Percentiles rank a stretch among this genome's conserved stretches.
These are phyloP conservation scores for Conus canariensis DNA, from an alignment of 2,888 invertebrate genomes.

Conservation along the genomic window DNA sequence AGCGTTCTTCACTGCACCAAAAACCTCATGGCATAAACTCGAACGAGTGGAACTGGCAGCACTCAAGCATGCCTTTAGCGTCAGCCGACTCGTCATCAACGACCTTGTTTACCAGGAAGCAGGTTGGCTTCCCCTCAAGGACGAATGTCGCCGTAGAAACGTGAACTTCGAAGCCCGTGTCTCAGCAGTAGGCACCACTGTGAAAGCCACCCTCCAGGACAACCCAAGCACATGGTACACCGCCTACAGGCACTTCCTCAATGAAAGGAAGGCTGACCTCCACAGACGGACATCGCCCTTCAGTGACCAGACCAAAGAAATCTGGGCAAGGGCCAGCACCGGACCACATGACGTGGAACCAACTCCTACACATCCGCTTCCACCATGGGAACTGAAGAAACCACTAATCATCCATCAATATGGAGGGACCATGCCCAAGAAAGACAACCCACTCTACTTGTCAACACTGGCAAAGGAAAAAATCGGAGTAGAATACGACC, in stretches of 20 bases:
- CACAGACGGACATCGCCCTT: background rate
- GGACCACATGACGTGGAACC: background rate
- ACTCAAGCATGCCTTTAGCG: background rate
- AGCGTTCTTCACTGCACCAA: background rate
- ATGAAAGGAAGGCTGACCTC: background rate
- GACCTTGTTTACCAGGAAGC: conserved; percentile 5
- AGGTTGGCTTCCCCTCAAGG: background rate
- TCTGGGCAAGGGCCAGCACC: background rate
- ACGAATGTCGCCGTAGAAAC: background rate
- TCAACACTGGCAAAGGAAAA: background rate
- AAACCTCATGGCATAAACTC: background rate
- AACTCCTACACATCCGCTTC: background rate
- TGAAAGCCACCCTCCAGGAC: background rate
- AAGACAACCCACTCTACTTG: background rate
- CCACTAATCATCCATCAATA: background rate
- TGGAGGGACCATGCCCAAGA: background rate
- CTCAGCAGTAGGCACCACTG: background rate
- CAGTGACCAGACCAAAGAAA: background rate
- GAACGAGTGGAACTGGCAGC: background rate
- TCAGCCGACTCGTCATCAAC: background rate
- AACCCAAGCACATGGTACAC: background rate
- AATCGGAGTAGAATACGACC: background rate
- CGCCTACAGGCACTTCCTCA: background rate
- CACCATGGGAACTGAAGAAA: background rate
- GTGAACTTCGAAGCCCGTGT: background rate